phyloP scores from a whole-genome alignment of 2,888 invertebrate genomes.

The Temnothorax ravouxi region DNA sequence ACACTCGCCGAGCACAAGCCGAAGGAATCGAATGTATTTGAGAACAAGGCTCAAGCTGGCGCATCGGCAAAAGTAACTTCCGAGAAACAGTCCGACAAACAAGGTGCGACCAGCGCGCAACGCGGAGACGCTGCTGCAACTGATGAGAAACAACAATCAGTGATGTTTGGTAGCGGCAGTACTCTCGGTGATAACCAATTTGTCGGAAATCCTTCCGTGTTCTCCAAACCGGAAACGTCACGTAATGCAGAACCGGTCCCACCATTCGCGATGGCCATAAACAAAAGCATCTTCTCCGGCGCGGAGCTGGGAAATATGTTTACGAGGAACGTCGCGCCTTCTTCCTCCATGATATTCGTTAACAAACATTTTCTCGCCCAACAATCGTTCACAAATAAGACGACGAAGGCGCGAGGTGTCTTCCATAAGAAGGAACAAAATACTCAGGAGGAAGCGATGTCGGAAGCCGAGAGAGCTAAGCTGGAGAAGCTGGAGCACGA shows the following conservation, averaged over 20 bases:
- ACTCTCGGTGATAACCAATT: not conserved
- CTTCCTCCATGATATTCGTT: constrained; percentile 51
- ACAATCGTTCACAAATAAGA: not conserved
- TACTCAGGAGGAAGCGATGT: not conserved
- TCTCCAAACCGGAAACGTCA: constrained; percentile 41
- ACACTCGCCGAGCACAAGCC: not conserved
- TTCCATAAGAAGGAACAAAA: not conserved
- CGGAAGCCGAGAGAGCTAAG: constrained; percentile 58
- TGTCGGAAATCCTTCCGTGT: constrained; percentile 25
- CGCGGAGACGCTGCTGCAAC: not conserved
- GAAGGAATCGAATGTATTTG: not conserved
- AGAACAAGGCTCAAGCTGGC: not conserved
- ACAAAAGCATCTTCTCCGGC: constrained; percentile 72
- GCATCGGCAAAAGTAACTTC: not conserved
- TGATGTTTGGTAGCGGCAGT: not conserved
- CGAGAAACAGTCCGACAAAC: not conserved
- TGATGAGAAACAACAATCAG: not conserved
- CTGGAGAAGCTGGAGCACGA: constrained; percentile 68
- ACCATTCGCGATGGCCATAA: constrained; percentile 65
- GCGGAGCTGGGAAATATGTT: constrained; percentile 66
- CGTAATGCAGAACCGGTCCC: constrained; percentile 6
- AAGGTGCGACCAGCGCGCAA: not conserved
- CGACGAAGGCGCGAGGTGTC: not conserved
- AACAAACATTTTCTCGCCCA: constrained; percentile 40
- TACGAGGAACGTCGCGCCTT: constrained; percentile 46